A percentile compares a stretch with the other conserved stretches of the same genome.
phyloP scores from a whole-genome alignment of 2,888 invertebrate species.

The Phortica magna region DNA sequence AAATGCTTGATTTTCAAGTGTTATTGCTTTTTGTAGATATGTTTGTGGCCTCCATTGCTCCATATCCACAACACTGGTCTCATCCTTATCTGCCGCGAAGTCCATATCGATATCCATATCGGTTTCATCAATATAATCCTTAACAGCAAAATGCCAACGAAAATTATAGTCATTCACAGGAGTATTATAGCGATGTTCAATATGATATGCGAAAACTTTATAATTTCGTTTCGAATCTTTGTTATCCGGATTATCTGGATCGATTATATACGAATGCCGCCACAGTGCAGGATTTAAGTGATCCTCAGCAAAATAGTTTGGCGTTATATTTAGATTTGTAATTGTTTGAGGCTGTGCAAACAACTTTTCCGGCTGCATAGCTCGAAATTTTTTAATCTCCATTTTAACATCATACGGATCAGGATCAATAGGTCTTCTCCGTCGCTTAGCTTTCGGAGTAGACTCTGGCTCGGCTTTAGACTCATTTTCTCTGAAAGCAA shows the following conservation, averaged over 20 bases:
- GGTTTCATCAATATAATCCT: slow-evolving; percentile 72
- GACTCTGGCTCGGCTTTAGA: slow-evolving; percentile 58
- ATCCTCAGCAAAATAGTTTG: slow-evolving; percentile 63
- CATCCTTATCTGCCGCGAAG: slow-evolving; percentile 31
- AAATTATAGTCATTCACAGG: slow-evolving; percentile 73
- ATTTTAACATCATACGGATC: slow-evolving; percentile 68
- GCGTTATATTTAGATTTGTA: slow-evolving; percentile 47
- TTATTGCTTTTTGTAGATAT: slow-evolving; percentile 70
- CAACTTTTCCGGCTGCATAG: slow-evolving; percentile 63
- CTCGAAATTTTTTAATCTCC: slow-evolving; percentile 64
- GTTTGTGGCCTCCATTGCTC: slow-evolving; percentile 62
- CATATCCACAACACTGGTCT: slow-evolving; percentile 41
- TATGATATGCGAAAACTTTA: slow-evolving; percentile 72
- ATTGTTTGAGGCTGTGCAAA: slow-evolving; percentile 49
- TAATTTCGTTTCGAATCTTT: slow-evolving; percentile 75
- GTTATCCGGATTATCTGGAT: slow-evolving; percentile 72
- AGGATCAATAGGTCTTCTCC: slow-evolving; percentile 62
- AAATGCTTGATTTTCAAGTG: slow-evolving; percentile 70
- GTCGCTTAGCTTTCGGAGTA: slow-evolving; percentile 53
- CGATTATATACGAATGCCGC: slow-evolving; percentile 69
- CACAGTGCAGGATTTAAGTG: slow-evolving; percentile 70
- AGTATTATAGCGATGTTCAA: slow-evolving; percentile 76
- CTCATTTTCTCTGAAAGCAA: slow-evolving; percentile 45
- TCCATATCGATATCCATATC: slow-evolving; percentile 36
- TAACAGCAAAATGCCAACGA: slow-evolving; percentile 71